A percentile compares a stretch with the other conserved stretches of the same genome.
Evolutionary conservation across 2,797 vertebrate species (phyloP).

Genomic region (Smutsia temminckii): DNA sequence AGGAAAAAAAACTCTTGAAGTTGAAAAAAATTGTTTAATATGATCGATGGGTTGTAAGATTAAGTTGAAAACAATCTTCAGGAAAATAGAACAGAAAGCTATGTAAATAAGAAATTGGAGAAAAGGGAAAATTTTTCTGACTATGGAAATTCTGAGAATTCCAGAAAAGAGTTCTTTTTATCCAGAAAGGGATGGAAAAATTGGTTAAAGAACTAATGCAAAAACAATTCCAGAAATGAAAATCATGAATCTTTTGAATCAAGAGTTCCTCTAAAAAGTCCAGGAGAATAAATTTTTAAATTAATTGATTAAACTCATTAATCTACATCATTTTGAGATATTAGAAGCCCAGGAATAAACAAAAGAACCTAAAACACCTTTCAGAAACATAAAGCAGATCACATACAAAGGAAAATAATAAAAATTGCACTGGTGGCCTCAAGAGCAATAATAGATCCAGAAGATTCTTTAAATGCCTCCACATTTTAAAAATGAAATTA

Average conservation of each 20-base stretch:
- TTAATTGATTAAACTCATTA: background rate
- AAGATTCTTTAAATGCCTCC: background rate
- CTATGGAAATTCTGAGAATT: background rate
- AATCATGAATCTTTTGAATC: background rate
- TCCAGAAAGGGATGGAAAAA: background rate
- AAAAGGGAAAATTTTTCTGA: background rate
- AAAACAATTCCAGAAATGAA: conserved; percentile 1
- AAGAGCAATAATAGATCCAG: conserved; percentile 7
- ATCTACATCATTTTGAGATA: background rate
- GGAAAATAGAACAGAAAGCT: background rate
- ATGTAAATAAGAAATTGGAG: background rate
- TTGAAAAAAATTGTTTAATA: background rate
- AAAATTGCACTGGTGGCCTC: background rate
- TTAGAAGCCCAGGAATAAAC: background rate
- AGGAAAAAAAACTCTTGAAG: background rate
- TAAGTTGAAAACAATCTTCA: background rate
- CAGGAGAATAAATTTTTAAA: background rate
- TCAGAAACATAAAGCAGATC: background rate
- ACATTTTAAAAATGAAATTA: background rate
- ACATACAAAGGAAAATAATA: background rate
- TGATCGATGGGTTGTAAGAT: background rate
- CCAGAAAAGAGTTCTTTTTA: background rate
- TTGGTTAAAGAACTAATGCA: background rate
- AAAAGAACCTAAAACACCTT: background rate
- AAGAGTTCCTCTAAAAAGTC: background rate